Base-by-base conservation (phyloP, 2,888 invertebrate species). In the Criorhina ranunculi region DNA sequence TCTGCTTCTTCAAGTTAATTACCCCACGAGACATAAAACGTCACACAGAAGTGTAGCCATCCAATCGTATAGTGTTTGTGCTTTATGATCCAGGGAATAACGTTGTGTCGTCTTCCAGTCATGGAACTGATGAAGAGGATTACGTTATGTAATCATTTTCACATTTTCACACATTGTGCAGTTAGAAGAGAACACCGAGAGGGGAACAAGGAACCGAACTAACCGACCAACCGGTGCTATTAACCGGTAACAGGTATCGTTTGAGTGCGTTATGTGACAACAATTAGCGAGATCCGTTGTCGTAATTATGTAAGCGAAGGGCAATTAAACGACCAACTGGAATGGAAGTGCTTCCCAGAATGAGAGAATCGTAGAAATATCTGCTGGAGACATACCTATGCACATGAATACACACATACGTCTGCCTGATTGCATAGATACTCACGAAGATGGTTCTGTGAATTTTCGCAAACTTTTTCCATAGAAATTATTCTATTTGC, bases 111-210 rank as follows among this genome's bases (percentile, higher is more conserved):
- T 40, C n/a, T 59, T 49, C n/a, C 12, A 33, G 55, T 59, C 59
- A n/a, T n/a, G 17, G 42, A 49, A 31, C 57, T 35, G 1, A 24
- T 24, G 24, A 4, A 62, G 57, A 66, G 35, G 49, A 55, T 46
- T 49, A 55, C 66, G 46, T 80, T 80, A 80, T 79, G 70, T 76
- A 76, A 85, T 70, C 57, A 70, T 64, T 67, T 72, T 72, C 19
- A 60, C 44, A 72, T 80, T 70, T 80, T 79, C 80, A 85, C 85
- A 85, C 80, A 85, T 85, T 70, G 44, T 80, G 75, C 85, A 70
- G 85, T 85, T 85, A 80, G 75, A 64, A 60, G 17, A 62, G 62
- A 69, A 75, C 37, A 69, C 31, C 53, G 2, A 24, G 2, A 4
- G 24, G 24, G 24, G 24, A 24, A 24, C 24, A 3, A 3, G 24